A percentile compares a stretch with the other conserved stretches of the same genome.
phyloP scores from a whole-genome alignment of 2,888 invertebrate species.

The Tetheella fluctuosa region DNA sequence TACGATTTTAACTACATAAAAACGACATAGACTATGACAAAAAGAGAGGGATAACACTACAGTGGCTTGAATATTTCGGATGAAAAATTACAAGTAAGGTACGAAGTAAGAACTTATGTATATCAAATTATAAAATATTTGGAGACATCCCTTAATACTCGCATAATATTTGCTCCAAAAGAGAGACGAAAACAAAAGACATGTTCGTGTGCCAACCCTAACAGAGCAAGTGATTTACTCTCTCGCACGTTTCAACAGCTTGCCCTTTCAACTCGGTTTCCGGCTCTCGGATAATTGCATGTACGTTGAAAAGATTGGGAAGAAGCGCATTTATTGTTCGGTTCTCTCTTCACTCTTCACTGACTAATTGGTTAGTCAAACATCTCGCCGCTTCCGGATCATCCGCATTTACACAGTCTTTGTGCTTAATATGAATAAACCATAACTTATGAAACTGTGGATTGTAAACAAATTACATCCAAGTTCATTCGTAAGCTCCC shows the following conservation, averaged over 20 bases:
- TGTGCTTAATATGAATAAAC: not conserved
- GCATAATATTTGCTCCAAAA: not conserved
- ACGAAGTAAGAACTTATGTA: no score
- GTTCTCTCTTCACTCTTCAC: not conserved
- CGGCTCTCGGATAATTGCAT: constrained; percentile 8
- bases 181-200: not conserved
- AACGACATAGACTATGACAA: no score
- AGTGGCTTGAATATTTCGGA: no score
- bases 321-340: constrained; percentile 1
- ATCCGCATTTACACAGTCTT: constrained; percentile 4
- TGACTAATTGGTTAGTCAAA: constrained; percentile 6
- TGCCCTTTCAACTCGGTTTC: constrained; percentile 10
- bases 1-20: no score
- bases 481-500: not conserved
- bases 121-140: no score
- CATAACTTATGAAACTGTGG: not conserved
- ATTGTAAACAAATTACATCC: not conserved
- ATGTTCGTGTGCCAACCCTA: not conserved
- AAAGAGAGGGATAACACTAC: no score
- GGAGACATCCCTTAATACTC: no score
- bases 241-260: constrained; percentile 9
- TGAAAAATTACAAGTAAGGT: no score
- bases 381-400: constrained; percentile 3
- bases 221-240: not conserved
- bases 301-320: constrained; percentile 8